These are phyloP conservation scores for Troilus luridus DNA, from an alignment of 2,888 invertebrate genomes.

Conservation along the genomic window DNA sequence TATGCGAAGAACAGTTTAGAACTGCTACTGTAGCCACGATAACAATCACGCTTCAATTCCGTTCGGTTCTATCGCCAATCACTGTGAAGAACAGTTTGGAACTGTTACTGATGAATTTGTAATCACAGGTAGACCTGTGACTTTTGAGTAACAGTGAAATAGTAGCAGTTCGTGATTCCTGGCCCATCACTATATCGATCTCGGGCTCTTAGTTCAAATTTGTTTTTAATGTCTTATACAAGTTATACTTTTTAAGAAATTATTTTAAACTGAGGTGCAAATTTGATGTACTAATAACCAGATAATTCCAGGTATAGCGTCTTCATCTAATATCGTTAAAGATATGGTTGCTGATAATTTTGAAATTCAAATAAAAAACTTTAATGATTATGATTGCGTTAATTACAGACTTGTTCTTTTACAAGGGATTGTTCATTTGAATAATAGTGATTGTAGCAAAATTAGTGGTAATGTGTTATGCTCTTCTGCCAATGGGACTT, in stretches of 20 bases:
- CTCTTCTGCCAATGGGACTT: slow-evolving; percentile 67
- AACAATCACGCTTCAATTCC: too few relatives aligned
- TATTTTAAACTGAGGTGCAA: background rate
- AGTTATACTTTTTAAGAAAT: background rate
- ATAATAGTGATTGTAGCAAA: slow-evolving; percentile 68
- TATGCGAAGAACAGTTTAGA: too few relatives aligned
- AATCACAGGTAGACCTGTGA: too few relatives aligned
- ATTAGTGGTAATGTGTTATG: slow-evolving; percentile 70
- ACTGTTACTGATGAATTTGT: too few relatives aligned
- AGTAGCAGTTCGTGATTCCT: too few relatives aligned
- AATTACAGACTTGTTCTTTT: slow-evolving; percentile 76
- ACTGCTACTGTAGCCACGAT: too few relatives aligned
- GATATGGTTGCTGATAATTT: background rate
- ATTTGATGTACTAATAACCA: background rate
- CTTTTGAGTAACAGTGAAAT: too few relatives aligned
- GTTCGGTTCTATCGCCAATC: too few relatives aligned
- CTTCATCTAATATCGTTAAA: background rate
- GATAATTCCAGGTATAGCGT: background rate
- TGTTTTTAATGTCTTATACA: background rate
- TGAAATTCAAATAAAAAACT: slow-evolving; percentile 53
- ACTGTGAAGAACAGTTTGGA: too few relatives aligned
- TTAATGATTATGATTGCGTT: slow-evolving; percentile 70
- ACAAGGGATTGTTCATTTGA: slow-evolving; percentile 73
- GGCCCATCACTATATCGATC: too few relatives aligned
- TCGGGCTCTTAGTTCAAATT: background rate